Conservation (phyloP, 2,888 invertebrate genomes). For the Rugalucina vietnamica region DNA sequence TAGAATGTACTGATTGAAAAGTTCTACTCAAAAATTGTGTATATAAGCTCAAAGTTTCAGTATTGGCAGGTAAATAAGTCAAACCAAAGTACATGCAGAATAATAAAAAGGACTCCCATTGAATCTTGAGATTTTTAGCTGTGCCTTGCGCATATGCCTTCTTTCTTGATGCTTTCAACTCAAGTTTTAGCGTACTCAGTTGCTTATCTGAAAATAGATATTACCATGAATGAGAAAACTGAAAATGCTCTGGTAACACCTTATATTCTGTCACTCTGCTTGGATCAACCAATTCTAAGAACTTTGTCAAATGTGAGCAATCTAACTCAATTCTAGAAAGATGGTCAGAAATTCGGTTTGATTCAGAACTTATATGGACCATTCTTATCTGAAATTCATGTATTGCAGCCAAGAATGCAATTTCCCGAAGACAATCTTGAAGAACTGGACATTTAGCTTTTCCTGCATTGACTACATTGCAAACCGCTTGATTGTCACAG, state of each 20-base stretch:
- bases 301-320: background rate
- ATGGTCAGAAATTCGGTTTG: background rate
- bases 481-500: background rate
- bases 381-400: background rate
- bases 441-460: background rate
- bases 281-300: background rate
- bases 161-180: background rate
- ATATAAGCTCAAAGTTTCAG: slow-evolving; percentile 11
- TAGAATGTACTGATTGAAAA: slow-evolving; percentile 9
- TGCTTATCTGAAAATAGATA: slow-evolving; percentile 6
- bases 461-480: background rate
- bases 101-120: background rate
- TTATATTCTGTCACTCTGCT: background rate
- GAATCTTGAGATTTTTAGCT: background rate
- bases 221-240: background rate
- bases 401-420: background rate
- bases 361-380: background rate
- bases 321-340: background rate
- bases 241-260: background rate
- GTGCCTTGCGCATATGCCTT: slow-evolving; percentile 3
- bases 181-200: background rate
- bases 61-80: background rate
- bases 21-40: slow-evolving; percentile 20
- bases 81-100: slow-evolving; percentile 22
- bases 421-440: background rate